Evolutionary conservation across 2,888 invertebrate genomes (phyloP), one percentile per base, ranked within the genome.

Genomic region (Scotopteryx bipunctaria): DNA sequence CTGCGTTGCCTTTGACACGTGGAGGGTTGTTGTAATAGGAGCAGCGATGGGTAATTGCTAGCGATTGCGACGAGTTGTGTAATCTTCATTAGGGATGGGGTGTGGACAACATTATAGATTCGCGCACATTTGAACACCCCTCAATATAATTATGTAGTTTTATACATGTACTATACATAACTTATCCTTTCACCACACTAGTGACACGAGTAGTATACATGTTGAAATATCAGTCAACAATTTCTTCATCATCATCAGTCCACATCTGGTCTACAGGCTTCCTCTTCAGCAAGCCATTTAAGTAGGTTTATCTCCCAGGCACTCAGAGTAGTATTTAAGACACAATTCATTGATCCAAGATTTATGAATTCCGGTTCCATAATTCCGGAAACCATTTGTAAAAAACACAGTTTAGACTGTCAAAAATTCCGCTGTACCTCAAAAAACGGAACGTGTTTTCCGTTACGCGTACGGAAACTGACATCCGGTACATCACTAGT

Each of bases 21-120:
- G 60, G 55, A 54, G 60, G 38, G 57, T 57, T 54, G 59, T 64
- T 61, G 64, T 67, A 63, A 66, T 64, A 50, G 65, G 63, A 59
- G 52, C 35, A 57, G 53, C 55, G 38, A 56, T 67, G 58, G 56
- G 57, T 72, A 61, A 65, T 56, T 57, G 48, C 23, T 51, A 43
- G 64, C 57, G 47, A 53, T 43, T 54, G 32, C 49, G 55, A 55
- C 47, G 50, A 29, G 42, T 55, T 56, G 35, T 23, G 52, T 57
- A 59, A 57, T 58, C 44, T 41, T 44, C 37, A 25, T 8, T 52
- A 52, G 41, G 36, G 55, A 53, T 53, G 47, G 58, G 55, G 51
- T n/a, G n/a, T n/a, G n/a, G n/a, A n/a, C n/a, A n/a, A n/a, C n/a
- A n/a, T n/a, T n/a, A n/a, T n/a, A n/a, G n/a, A n/a, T n/a, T n/a